Evolutionary conservation across 2,888 invertebrate species (phyloP).

Genomic region (Trachelus stipa): DNA sequence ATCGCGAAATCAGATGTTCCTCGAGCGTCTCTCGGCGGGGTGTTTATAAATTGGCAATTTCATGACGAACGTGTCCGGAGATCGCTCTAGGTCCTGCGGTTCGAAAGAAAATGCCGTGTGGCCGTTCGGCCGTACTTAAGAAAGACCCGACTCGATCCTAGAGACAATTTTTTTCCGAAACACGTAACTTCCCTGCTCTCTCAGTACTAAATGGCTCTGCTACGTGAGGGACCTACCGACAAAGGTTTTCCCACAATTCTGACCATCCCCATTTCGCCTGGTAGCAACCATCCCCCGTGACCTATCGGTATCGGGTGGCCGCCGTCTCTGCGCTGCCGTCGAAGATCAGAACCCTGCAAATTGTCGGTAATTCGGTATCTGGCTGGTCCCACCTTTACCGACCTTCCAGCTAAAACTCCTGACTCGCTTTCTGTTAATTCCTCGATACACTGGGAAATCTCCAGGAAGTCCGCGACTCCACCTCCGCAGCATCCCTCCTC

Average conservation of each 20-base stretch:
- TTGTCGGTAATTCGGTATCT: constrained; percentile 40
- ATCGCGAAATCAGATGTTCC: not conserved
- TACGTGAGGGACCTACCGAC: constrained; percentile 44
- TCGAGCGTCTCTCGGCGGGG: not conserved
- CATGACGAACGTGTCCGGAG: not conserved
- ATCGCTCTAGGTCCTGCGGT: not conserved
- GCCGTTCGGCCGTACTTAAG: not conserved
- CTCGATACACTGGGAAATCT: constrained; percentile 6
- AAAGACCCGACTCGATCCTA: constrained; percentile 1
- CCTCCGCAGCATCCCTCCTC: not conserved
- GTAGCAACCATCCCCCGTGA: constrained; percentile 15
- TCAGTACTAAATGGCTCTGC: constrained; percentile 42
- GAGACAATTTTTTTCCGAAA: constrained; percentile 37
- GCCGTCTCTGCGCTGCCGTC: constrained; percentile 4
- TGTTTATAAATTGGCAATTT: not conserved
- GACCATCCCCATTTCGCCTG: constrained; percentile 19
- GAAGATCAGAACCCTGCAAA: constrained; percentile 30
- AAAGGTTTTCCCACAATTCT: constrained; percentile 24
- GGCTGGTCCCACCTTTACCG: constrained; percentile 28
- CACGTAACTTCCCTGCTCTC: constrained; percentile 37
- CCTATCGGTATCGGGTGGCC: constrained; percentile 13
- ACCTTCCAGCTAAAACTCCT: constrained; percentile 1
- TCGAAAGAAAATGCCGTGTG: not conserved
- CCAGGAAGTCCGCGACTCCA: not conserved
- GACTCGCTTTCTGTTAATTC: not conserved